Percentiles rank a stretch among this genome's conserved stretches.
Conservation (phyloP, 2,888 invertebrate genomes). For the Resseliella maxima region DNA sequence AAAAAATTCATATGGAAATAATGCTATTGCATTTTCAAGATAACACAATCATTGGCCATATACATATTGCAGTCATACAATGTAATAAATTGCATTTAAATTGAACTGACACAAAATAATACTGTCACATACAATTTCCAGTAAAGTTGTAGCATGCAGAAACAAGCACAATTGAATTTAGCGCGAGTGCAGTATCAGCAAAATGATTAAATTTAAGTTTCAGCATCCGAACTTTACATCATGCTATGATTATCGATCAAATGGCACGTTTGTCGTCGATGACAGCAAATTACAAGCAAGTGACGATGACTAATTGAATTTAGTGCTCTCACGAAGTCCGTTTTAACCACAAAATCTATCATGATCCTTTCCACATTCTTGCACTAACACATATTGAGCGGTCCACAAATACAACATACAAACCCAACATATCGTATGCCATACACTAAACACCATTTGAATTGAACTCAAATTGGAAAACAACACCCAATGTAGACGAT, state of each 20-base stretch:
- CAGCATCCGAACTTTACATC: background rate
- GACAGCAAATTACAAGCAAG: constrained; percentile 4
- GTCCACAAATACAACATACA: too few species aligned
- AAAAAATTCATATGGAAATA: background rate
- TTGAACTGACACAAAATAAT: constrained; percentile 11
- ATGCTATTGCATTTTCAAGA: too few species aligned
- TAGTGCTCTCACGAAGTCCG: background rate
- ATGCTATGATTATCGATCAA: constrained; percentile 43
- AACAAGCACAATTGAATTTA: constrained; percentile 24
- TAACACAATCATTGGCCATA: too few species aligned
- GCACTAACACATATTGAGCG: background rate
- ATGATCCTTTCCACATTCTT: background rate
- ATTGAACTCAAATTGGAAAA: background rate
- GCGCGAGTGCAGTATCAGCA: background rate
- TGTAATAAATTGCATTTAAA: background rate
- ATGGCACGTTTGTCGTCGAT: constrained; percentile 18
- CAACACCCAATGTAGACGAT: background rate
- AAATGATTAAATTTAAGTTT: background rate
- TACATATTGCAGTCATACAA: background rate
- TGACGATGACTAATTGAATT: constrained; percentile 30
- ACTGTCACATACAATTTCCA: background rate
- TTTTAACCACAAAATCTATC: background rate
- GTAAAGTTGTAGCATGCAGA: background rate
- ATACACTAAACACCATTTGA: background rate
- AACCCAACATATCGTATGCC: too few species aligned